phyloP scores from a whole-genome alignment of 2,888 invertebrate species.

The Steinernema carpocapsae region DNA sequence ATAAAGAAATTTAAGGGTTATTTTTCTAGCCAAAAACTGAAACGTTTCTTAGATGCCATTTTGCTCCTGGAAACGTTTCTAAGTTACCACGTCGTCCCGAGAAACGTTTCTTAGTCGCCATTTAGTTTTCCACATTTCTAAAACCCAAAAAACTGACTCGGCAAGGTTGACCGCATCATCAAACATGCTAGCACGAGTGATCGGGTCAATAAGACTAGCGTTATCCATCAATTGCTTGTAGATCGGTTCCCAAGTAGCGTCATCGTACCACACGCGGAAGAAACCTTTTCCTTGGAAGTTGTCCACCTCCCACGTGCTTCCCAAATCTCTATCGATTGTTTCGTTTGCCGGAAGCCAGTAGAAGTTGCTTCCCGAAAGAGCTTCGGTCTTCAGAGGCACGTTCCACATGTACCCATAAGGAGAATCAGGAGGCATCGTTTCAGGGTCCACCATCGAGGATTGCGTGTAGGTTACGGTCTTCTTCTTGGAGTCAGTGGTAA shows the following conservation, averaged over 20 bases:
- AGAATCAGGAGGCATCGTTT: neutral
- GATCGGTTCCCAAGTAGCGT: constrained; percentile 30
- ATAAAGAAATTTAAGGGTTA: too few relatives aligned
- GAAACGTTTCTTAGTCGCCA: too few relatives aligned
- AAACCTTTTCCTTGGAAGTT: constrained; percentile 31
- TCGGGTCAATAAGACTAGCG: neutral
- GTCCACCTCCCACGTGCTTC: neutral
- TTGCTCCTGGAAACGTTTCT: too few relatives aligned
- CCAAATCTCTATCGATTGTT: neutral
- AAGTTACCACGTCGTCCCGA: too few relatives aligned
- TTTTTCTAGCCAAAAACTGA: too few relatives aligned
- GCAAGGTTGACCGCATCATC: constrained; percentile 27
- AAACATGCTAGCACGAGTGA: constrained; percentile 16
- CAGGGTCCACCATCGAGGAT: constrained; percentile 4
- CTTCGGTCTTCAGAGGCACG: neutral
- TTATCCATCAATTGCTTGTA: neutral
- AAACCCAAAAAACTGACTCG: constrained; percentile 16
- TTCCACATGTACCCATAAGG: neutral
- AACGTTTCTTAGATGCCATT: too few relatives aligned
- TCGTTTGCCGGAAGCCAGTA: neutral
- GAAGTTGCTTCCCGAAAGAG: neutral
- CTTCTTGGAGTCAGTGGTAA: neutral
- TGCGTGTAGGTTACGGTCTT: constrained; percentile 8
- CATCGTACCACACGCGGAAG: constrained; percentile 38
- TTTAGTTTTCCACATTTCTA: too few relatives aligned